These are phyloP conservation scores for Leptopilina drosophilae DNA, from an alignment of 2,888 invertebrate species.

Conservation along the genomic window DNA sequence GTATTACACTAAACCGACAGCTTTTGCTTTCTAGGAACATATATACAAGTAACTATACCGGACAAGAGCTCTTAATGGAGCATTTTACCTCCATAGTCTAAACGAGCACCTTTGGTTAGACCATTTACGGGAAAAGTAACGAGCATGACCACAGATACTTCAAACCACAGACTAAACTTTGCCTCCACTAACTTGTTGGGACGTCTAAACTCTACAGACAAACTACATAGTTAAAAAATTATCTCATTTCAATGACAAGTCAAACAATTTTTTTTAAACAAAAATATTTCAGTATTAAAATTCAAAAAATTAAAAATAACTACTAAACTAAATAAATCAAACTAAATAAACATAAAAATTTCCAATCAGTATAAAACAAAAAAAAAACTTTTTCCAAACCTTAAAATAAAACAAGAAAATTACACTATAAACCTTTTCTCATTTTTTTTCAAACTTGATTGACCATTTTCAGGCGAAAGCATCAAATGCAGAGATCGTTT, in stretches of 20 bases:
- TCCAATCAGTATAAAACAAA: too few relatives aligned
- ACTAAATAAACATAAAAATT: too few relatives aligned
- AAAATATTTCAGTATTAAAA: too few relatives aligned
- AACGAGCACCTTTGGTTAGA: slow-evolving; percentile 60
- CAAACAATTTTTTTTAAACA: too few relatives aligned
- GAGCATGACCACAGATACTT: slow-evolving; percentile 62
- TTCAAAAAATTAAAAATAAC: too few relatives aligned
- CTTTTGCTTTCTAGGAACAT: slow-evolving; percentile 55
- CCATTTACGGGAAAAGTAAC: slow-evolving; percentile 53
- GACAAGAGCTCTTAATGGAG: slow-evolving; percentile 62
- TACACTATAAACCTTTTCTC: not conserved
- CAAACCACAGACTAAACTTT: slow-evolving; percentile 48
- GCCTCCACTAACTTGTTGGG: not conserved
- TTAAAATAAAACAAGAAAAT: too few relatives aligned
- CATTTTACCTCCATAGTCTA: slow-evolving; percentile 63
- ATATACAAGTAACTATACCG: slow-evolving; percentile 58
- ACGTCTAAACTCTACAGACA: not conserved
- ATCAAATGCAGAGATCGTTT: not conserved
- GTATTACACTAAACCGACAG: slow-evolving; percentile 62
- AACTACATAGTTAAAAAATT: not conserved
- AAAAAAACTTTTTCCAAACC: too few relatives aligned
- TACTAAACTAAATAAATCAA: too few relatives aligned
- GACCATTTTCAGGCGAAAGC: not conserved
- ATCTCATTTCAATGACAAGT: too few relatives aligned
- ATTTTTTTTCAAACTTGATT: not conserved